Evolutionary conservation across 2,888 invertebrate species (phyloP).

Genomic region (Polymixis flavicincta): DNA sequence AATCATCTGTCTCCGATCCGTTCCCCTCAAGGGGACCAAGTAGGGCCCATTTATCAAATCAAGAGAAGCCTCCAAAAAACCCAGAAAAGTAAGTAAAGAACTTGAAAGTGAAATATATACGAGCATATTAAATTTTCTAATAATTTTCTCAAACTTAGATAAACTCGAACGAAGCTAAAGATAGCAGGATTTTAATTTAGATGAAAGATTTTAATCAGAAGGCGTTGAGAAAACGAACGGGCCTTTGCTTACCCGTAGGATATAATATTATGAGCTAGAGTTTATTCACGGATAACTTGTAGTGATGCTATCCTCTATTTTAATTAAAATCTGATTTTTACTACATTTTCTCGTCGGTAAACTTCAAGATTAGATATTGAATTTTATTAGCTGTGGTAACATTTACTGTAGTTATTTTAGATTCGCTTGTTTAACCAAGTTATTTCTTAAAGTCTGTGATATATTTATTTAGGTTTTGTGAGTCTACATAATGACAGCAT

Average conservation of each 20-base stretch:
- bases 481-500: not conserved
- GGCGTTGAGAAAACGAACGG: conserved; percentile 35
- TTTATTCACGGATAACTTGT: conserved; percentile 45
- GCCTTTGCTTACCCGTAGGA: conserved; percentile 30
- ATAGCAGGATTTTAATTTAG: conserved; percentile 53
- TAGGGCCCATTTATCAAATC: not conserved
- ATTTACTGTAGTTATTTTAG: not conserved
- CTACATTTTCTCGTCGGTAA: conserved; percentile 24
- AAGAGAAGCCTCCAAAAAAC: not conserved
- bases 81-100: not conserved
- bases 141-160: conserved; percentile 40
- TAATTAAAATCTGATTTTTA: conserved; percentile 39
- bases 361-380: conserved; percentile 23
- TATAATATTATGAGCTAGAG: conserved; percentile 44
- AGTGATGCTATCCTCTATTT: conserved; percentile 42
- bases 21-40: too few relatives aligned
- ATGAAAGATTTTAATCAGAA: conserved; percentile 59
- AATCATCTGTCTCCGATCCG: too few relatives aligned
- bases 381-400: not conserved
- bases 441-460: not conserved
- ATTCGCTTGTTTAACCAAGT: not conserved
- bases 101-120: conserved; percentile 11
- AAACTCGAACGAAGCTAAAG: conserved; percentile 30
- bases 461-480: not conserved
- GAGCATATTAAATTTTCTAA: conserved; percentile 36